These are phyloP conservation scores for Vombatus ursinus DNA, from an alignment of 2,113 vertebrate species.

Conservation along the genomic window DNA sequence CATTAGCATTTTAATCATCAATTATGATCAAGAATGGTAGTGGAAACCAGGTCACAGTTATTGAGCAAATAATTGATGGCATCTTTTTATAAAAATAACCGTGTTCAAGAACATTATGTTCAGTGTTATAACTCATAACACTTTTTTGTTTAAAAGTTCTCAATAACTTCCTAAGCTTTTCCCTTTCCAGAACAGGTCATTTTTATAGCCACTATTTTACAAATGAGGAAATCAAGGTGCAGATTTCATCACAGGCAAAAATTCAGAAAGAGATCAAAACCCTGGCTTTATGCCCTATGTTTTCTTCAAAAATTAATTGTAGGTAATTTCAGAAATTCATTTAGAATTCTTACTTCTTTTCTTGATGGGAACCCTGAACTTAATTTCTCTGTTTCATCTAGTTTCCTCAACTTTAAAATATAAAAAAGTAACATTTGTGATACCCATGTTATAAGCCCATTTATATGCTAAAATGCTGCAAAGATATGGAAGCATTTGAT, in stretches of 20 bases:
- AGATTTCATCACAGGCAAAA: neutral
- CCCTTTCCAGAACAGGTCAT: neutral
- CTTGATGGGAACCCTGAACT: neutral
- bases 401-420: neutral
- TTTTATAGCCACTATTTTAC: conserved; percentile 1
- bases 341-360: neutral
- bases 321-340: neutral
- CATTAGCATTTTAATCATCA: conserved; percentile 3
- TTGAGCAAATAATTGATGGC: conserved; percentile 19
- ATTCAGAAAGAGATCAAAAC: conserved; percentile 3
- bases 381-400: neutral
- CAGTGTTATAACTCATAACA: neutral
- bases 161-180: conserved; percentile 24
- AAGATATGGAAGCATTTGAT: neutral
- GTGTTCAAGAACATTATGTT: neutral
- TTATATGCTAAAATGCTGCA: neutral
- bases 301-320: neutral
- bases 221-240: conserved; percentile 21
- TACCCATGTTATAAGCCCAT: neutral
- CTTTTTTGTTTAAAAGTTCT: neutral
- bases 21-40: neutral
- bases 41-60: conserved; percentile 1
- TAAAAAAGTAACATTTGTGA: neutral
- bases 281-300: neutral
- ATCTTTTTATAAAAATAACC: conserved; percentile 8